Base-by-base conservation (phyloP, 2,797 vertebrate genomes). In the Gila robusta region DNA sequence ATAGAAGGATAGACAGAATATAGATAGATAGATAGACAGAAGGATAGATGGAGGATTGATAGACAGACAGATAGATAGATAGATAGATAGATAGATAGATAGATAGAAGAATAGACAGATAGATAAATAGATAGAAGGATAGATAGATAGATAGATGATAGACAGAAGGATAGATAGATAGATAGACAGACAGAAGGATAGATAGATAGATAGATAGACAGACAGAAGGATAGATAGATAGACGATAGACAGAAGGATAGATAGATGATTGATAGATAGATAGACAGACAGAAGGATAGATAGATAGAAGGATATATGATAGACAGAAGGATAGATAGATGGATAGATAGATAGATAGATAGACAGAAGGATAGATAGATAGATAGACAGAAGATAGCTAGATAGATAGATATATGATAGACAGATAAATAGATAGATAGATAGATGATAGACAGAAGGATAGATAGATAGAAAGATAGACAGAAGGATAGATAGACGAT, bases 321-420 rank as follows among this genome's bases (percentile, higher is more conserved):
- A 17, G 21, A n/a, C n/a, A n/a, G n/a, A n/a, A n/a, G n/a, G n/a
- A 26, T 2, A 23, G 54, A 23, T 2, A 0, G 17, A 56, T 21
- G 21, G 54, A 56, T 23, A 14, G 44, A 47, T 4, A 14, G 44
- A 17, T 16, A 52, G n/a, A 17, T 32, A 3, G 39, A 47, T 5
- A 17, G 21, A n/a, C n/a, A n/a, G n/a, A n/a, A n/a, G n/a, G n/a
- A 26, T 2, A 23, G 54, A 59, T 0, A 1, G 2, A 67, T 1
- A 35, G 23, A 35, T 0, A 35, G 64, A 67, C 0, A 4, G 64
- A 67, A 0, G 1, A n/a, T n/a, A n/a, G n/a, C n/a, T n/a, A n/a
- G 3, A 4, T 16, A 6, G 23, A 26, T 26, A 44, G 39, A 14
- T 2, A n/a, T n/a, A n/a, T n/a, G 39, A 26, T 17, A 16, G 35